These are phyloP conservation scores for Oreonectes daqikongensis DNA, from an alignment of 2,797 vertebrate species.

Conservation along the genomic window DNA sequence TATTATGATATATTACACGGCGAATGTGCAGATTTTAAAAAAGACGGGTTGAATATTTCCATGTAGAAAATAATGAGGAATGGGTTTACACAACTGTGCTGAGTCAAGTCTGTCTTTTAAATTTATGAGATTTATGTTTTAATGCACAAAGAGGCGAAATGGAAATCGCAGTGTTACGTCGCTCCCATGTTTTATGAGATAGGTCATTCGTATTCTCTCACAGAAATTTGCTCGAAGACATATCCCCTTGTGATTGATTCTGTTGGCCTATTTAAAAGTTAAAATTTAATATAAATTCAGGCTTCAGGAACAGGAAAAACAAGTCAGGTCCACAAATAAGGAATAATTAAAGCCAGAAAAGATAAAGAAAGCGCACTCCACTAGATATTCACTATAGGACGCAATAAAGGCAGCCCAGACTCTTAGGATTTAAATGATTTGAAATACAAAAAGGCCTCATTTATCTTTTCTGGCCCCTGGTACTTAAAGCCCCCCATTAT, in stretches of 20 bases:
- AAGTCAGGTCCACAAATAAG: constrained; percentile 24
- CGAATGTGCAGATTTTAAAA: not conserved
- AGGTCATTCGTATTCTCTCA: constrained; percentile 30
- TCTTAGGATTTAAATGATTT: constrained; percentile 31
- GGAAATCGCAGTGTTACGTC: constrained; percentile 1
- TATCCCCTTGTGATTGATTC: constrained; percentile 33
- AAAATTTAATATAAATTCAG: constrained; percentile 46
- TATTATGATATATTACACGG: constrained; percentile 23
- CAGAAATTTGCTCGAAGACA: constrained; percentile 12
- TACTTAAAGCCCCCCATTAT: constrained; percentile 43
- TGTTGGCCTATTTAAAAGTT: constrained; percentile 42
- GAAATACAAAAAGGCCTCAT: constrained; percentile 34
- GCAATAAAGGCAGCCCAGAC: constrained; percentile 29
- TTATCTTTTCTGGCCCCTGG: constrained; percentile 44
- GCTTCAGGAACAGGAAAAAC: constrained; percentile 30
- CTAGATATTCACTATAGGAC: constrained; percentile 14
- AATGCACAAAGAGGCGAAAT: constrained; percentile 12
- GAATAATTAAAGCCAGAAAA: constrained; percentile 16
- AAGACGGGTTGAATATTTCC: not conserved
- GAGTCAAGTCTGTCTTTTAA: constrained; percentile 37
- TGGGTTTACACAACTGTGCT: constrained; percentile 20
- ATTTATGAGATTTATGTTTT: constrained; percentile 41
- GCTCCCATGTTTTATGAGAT: constrained; percentile 14
- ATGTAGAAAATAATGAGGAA: constrained; percentile 24
- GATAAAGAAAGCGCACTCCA: constrained; percentile 6